Evolutionary conservation across 2,888 invertebrate species (phyloP), one percentile per base, ranked within the genome.

Genomic region (Andrena marginata): DNA sequence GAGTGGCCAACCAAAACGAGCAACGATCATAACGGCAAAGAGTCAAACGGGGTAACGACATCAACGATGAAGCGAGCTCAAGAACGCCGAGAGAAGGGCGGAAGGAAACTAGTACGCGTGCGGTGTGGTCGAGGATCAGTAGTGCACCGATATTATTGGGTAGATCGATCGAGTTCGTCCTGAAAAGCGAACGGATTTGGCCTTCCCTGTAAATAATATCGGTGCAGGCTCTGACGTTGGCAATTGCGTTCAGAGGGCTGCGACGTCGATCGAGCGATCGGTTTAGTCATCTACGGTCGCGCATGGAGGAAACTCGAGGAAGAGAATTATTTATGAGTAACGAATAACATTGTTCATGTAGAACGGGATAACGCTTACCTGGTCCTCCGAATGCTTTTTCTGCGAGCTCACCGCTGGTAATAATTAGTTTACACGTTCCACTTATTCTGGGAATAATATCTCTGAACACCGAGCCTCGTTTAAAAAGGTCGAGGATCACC

Each of bases 11-110:
- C 60, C 48, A 33, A 33, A 20, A 51, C 20, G 13, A 54, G n/a
- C 35, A 56, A 48, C 67, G 75, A 75, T 75, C 42, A 42, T 69
- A 62, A 75, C 60, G 35, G 13, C 23, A 59, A 3, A 2, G 29
- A 8, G 42, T 3, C 23, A 31, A 29, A 16, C n/a, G 10, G 31
- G 10, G 8, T 23, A 23, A 56, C 23, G 54, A 56, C 23, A 56
- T 59, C 31, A 59, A 60, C 42, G 48, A 68, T 3, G 26, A 42
- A 42, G n/a, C 31, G 49, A 33, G 68, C 68, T 74, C 68, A 68
- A 74, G 68, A 68, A 68, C 68, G 68, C 23, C 26, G 59, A 23
- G 48, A 31, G 23, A 49, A 59, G 42, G 10, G 16, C 33, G 33
- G 5, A 42, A 10, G 26, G 23, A 48, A 26, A 59, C 42, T 1